A percentile compares a stretch with the other conserved stretches of the same genome.
Evolutionary conservation across 2,797 vertebrate species (phyloP).

Genomic region (Luscinia megarhynchos): DNA sequence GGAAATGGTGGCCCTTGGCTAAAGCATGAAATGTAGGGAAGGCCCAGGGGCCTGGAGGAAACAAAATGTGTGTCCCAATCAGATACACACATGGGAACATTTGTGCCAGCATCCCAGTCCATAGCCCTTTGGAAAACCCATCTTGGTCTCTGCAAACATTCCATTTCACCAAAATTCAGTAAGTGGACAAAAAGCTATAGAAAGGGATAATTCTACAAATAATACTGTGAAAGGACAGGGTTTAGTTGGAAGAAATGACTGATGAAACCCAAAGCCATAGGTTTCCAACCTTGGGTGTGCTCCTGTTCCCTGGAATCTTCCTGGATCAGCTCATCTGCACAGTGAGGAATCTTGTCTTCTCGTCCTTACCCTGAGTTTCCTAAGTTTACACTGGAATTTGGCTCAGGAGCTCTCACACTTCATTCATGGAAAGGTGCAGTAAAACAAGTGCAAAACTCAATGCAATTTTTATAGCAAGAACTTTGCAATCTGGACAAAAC

Average conservation of each 20-base stretch:
- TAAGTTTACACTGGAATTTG: not conserved
- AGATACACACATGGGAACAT: not conserved
- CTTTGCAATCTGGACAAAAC: not conserved
- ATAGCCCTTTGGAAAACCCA: not conserved
- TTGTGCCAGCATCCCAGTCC: not conserved
- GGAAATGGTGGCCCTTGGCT: not conserved
- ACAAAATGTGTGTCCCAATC: not conserved
- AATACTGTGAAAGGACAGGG: rapidly evolving
- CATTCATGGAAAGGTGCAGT: not conserved
- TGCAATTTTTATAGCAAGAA: not conserved
- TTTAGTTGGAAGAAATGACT: not conserved
- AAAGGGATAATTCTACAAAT: not conserved
- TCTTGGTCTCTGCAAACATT: not conserved
- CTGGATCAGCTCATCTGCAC: not conserved
- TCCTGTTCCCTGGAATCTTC: not conserved
- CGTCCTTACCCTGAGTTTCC: not conserved
- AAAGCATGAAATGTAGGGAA: not conserved
- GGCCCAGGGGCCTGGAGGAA: not conserved
- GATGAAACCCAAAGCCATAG: not conserved
- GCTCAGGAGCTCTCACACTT: not conserved
- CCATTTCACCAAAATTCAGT: not conserved
- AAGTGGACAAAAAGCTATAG: not conserved
- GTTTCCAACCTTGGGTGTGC: not conserved
- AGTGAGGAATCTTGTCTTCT: not conserved
- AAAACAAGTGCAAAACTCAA: not conserved